Evolutionary conservation across 2,797 vertebrate species (phyloP), one percentile per base, ranked within the genome.

Genomic region (Telmatherina bonti): DNA sequence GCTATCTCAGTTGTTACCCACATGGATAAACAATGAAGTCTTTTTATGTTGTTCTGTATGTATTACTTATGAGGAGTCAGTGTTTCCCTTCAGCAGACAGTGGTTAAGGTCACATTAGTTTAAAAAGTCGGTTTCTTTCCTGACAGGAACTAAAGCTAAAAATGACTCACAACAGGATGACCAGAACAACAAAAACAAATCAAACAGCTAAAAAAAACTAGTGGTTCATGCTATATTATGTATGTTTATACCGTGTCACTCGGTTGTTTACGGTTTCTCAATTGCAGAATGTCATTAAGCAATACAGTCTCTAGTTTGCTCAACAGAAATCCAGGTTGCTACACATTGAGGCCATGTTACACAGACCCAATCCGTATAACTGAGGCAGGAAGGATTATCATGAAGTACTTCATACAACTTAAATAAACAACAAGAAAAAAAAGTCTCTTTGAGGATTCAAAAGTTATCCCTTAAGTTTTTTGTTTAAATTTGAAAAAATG

Each of bases 401-500:
- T n/a, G 8, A 47, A 47, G 20, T n/a, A 47, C 43, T 47, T 47
- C 8, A 9, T 47, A 47, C 20, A 47, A 9, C 20, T 47, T 47
- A 47, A 47, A 27, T 15, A 36, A 35, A 20, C 7, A 2, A 43
- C 20, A 43, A 1, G 0, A 45, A 13, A 15, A 27, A 27, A 27
- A 15, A 12, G 12, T 27, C 24, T 2, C 15, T 27, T 27, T 27
- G 7, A 53, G 15, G 24, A 53, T 26, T 13, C 2, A 53, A 52
- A 27, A 53, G 26, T 53, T 53, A 26, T 15, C 16, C 12, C 22
- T 26, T 7, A 27, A 27, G 13, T 53, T 53, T 51, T 51, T 24
- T 12, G n/a, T 51, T 66, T 56, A 47, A 33, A 38, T 69, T 69
- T 69, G 52, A 45, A 8, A 7, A n/a, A 43, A 13, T 38, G 4